Percentiles rank a stretch among this genome's conserved stretches.
Conservation (phyloP, 2,888 invertebrate genomes). For the Glaucopsyche alexis region DNA sequence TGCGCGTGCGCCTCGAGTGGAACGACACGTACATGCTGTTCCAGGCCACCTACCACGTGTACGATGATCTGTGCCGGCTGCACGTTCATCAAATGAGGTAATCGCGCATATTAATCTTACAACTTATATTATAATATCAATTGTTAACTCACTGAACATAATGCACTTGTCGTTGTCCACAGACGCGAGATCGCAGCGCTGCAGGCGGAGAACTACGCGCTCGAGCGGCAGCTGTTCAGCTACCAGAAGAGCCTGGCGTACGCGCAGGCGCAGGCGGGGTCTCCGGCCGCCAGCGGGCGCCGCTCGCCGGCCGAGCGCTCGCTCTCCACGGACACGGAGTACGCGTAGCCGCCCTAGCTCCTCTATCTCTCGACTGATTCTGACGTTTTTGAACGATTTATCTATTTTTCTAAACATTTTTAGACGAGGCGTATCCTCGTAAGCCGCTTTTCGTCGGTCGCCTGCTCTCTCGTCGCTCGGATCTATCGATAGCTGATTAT, state of each 20-base stretch:
- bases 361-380: conserved; percentile 76
- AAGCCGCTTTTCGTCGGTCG: conserved; percentile 77
- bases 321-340: conserved; percentile 85
- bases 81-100: conserved; percentile 93
- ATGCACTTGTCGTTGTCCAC: conserved; percentile 48
- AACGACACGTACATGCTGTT: conserved; percentile 89
- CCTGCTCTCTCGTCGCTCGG: conserved; percentile 78
- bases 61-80: conserved; percentile 88
- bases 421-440: conserved; percentile 77
- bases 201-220: conserved; percentile 90
- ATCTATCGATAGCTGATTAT: conserved; percentile 78
- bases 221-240: conserved; percentile 90
- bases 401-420: conserved; percentile 80
- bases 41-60: conserved; percentile 90
- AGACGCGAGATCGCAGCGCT: conserved; percentile 88
- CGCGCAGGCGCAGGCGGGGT: conserved; percentile 82
- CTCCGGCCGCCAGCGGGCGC: conserved; percentile 72
- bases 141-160: too few species aligned
- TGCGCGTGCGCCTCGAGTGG: conserved; percentile 90
- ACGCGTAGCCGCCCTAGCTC: conserved; percentile 77
- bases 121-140: neutral
- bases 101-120: neutral
- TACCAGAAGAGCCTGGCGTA: conserved; percentile 89
- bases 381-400: conserved; percentile 80
- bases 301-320: conserved; percentile 80